A percentile compares a stretch with the other conserved stretches of the same genome.
Evolutionary conservation across 2,113 vertebrate genomes (phyloP).

Genomic region (Alces alces): DNA sequence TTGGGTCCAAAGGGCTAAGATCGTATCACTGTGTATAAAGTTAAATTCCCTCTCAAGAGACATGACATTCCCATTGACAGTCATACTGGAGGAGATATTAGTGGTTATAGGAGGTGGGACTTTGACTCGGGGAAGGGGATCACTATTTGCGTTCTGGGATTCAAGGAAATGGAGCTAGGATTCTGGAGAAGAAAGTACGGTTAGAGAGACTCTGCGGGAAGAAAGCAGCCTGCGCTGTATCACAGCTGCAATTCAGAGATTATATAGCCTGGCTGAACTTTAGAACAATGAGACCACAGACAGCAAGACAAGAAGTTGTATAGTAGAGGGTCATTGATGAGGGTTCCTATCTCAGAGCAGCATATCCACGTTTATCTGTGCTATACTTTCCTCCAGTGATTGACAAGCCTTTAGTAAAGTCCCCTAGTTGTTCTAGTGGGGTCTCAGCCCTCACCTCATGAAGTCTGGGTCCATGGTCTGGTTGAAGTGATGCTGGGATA

Average conservation of each 20-base stretch:
- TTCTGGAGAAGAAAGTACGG: background rate
- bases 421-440: background rate
- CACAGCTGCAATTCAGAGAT: background rate
- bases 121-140: background rate
- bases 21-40: background rate
- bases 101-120: background rate
- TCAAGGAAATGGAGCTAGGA: background rate
- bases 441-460: background rate
- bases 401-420: background rate
- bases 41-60: background rate
- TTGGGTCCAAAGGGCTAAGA: background rate
- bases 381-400: background rate
- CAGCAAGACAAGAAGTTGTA: background rate
- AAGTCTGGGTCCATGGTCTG: background rate
- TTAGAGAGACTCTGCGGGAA: too few relatives aligned
- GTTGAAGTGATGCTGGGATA: background rate
- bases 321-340: background rate
- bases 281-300: background rate
- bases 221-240: background rate
- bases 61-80: background rate
- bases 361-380: background rate
- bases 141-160: background rate
- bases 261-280: background rate
- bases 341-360: background rate
- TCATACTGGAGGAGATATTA: background rate